Conservation (phyloP, 2,888 invertebrate genomes). For the Tyria jacobaeae region DNA sequence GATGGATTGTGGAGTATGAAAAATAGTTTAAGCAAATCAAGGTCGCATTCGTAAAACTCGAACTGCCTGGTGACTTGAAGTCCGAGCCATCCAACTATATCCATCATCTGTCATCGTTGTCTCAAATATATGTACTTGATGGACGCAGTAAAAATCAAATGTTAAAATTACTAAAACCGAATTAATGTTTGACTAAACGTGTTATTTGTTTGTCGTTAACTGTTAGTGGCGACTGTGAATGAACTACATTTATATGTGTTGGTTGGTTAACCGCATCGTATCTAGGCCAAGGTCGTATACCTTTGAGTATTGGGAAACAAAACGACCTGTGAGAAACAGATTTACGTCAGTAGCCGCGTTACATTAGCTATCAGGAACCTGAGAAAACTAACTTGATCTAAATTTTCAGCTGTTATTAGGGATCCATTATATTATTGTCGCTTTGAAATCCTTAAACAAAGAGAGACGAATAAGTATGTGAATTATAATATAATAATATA, state of each 20-base stretch:
- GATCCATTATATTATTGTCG: too few relatives aligned
- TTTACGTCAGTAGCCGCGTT: not conserved
- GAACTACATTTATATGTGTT: slow-evolving; percentile 4
- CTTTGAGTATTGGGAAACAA: not conserved
- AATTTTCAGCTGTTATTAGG: too few relatives aligned
- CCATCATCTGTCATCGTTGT: too few relatives aligned
- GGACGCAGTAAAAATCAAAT: not conserved
- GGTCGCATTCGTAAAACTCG: too few relatives aligned
- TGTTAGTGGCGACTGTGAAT: slow-evolving; percentile 6
- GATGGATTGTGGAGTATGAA: too few relatives aligned
- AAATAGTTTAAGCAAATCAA: too few relatives aligned
- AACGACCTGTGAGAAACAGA: not conserved
- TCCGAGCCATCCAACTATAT: too few relatives aligned
- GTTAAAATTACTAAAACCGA: slow-evolving; percentile 8
- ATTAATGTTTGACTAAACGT: slow-evolving; percentile 4
- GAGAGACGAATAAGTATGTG: too few relatives aligned
- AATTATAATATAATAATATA: too few relatives aligned
- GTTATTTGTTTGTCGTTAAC: slow-evolving; percentile 24
- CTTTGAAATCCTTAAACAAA: too few relatives aligned
- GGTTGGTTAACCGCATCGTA: slow-evolving; percentile 2
- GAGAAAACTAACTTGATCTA: not conserved
- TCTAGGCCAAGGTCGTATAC: not conserved
- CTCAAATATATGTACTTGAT: not conserved
- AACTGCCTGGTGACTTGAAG: too few relatives aligned
- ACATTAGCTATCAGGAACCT: not conserved